phyloP scores from a whole-genome alignment of 2,797 vertebrate genomes.

The Huso huso region DNA sequence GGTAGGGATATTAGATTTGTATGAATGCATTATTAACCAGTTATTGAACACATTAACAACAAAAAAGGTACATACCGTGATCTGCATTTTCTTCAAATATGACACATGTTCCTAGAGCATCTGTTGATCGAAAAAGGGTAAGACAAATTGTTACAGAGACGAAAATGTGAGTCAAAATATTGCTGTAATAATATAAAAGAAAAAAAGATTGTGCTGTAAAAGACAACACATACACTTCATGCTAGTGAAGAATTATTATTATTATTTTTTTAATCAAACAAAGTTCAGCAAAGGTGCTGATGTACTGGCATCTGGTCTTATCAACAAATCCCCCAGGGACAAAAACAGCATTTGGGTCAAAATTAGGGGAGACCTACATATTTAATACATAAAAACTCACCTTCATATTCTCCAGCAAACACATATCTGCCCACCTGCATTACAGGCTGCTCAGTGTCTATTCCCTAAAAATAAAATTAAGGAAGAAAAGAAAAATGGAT shows the following conservation, averaged over 20 bases:
- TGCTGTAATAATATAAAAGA: too few species aligned
- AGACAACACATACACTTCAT: too few species aligned
- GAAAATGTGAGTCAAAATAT: too few species aligned
- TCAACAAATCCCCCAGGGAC: too few species aligned
- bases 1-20: too few species aligned
- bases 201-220: too few species aligned
- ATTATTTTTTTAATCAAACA: too few species aligned
- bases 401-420: conserved; percentile 93
- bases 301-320: too few species aligned
- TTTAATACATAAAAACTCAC: conserved; percentile 44
- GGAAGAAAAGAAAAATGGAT: neutral
- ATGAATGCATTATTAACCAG: too few species aligned
- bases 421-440: conserved; percentile 88
- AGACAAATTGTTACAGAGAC: neutral
- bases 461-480: conserved; percentile 58
- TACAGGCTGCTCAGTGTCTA: conserved; percentile 84
- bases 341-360: neutral
- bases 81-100: conserved; percentile 76
- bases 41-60: too few species aligned
- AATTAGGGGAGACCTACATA: neutral
- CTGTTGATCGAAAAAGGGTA: conserved; percentile 43
- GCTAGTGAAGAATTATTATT: too few species aligned
- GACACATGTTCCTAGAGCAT: conserved; percentile 82
- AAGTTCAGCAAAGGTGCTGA: too few species aligned
- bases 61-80: conserved; percentile 50